These are phyloP conservation scores for Mylabris sibirica DNA, from an alignment of 2,888 invertebrate species.

Conservation along the genomic window DNA sequence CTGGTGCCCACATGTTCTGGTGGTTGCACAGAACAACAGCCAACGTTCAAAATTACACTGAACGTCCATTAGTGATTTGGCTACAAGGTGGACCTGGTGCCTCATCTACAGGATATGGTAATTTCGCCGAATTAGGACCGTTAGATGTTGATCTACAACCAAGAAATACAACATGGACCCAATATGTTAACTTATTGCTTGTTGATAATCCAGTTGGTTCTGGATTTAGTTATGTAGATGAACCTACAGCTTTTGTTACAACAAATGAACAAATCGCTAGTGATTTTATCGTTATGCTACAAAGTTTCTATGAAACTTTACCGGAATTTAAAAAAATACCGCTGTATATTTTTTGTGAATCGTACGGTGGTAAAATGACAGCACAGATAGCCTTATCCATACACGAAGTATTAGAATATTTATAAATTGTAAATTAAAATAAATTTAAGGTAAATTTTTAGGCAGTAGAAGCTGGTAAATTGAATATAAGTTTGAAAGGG, in stretches of 20 bases:
- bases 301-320: constrained; percentile 71
- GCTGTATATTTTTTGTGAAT: constrained; percentile 87
- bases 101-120: constrained; percentile 70
- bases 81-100: constrained; percentile 87
- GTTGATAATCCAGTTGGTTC: constrained; percentile 91
- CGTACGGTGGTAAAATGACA: constrained; percentile 94
- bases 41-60: constrained; percentile 65
- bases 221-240: constrained; percentile 80
- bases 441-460: constrained; percentile 24
- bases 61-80: constrained; percentile 85
- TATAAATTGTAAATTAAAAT: no score
- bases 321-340: constrained; percentile 77
- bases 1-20: constrained; percentile 69
- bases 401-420: constrained; percentile 60
- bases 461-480: constrained; percentile 40
- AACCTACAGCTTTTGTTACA: constrained; percentile 61
- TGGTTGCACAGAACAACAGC: constrained; percentile 77
- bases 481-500: constrained; percentile 73
- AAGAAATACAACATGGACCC: constrained; percentile 67
- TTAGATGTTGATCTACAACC: constrained; percentile 55
- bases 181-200: constrained; percentile 75
- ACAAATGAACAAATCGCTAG: constrained; percentile 72
- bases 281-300: constrained; percentile 79
- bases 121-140: constrained; percentile 66
- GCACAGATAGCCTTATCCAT: constrained; percentile 77